Evolutionary conservation across 2,113 vertebrate genomes (phyloP).

Genomic region (Pelmatolapia mariae): DNA sequence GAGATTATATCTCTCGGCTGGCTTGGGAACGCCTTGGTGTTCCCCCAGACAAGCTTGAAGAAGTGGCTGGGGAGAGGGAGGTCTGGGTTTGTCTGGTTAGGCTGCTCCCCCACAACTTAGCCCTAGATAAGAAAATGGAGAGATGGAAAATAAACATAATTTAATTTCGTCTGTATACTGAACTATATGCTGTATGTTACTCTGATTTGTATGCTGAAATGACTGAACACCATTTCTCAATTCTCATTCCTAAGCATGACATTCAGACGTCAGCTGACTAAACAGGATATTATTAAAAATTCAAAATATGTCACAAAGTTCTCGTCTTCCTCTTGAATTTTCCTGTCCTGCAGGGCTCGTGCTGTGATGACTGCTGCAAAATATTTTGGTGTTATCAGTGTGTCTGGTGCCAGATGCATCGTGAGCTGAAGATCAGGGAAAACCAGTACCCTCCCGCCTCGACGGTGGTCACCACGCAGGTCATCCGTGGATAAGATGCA

Average conservation of each 20-base stretch:
- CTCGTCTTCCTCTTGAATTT: neutral
- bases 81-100: neutral
- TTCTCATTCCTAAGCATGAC: neutral
- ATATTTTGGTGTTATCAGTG: neutral
- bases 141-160: neutral
- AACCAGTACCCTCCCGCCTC: rapidly evolving
- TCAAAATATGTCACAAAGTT: neutral
- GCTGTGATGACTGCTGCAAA: neutral
- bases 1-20: neutral
- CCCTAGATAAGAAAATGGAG: neutral
- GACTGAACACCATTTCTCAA: neutral
- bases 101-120: neutral
- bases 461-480: neutral
- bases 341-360: neutral
- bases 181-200: neutral
- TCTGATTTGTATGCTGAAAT: neutral
- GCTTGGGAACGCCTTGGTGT: neutral
- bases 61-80: neutral
- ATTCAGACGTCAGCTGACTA: neutral
- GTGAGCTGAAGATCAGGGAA: neutral
- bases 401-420: conserved; percentile 64
- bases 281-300: neutral
- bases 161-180: neutral
- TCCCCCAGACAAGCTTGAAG: neutral
- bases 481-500: rapidly evolving